Conservation (phyloP, 2,797 vertebrate genomes). For the Numenius phaeopus region DNA sequence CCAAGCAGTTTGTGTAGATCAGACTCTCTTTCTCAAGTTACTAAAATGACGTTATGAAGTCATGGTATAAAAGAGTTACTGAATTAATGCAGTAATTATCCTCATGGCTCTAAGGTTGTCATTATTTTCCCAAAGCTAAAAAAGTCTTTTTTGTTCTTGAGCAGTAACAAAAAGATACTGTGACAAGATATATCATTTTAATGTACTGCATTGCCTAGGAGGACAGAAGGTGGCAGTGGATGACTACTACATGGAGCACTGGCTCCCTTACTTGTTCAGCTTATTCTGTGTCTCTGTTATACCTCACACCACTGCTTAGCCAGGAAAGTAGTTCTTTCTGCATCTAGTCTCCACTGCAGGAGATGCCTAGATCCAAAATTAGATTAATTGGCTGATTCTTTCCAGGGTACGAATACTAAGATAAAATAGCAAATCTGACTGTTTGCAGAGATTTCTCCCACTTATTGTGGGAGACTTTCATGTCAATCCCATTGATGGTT, state of each 20-base stretch:
- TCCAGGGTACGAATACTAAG: not conserved
- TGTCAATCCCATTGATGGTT: not conserved
- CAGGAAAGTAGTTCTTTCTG: not conserved
- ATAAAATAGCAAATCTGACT: not conserved
- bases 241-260: not conserved
- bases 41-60: not conserved
- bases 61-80: not conserved
- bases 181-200: not conserved
- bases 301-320: not conserved
- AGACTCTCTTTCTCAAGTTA: not conserved
- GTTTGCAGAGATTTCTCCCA: not conserved
- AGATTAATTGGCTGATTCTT: not conserved
- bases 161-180: not conserved
- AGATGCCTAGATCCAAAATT: not conserved
- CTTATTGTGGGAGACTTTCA: not conserved
- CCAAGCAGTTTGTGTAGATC: not conserved
- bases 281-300: not conserved
- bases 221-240: conserved; percentile 52
- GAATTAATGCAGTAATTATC: not conserved
- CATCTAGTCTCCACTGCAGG: not conserved
- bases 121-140: not conserved
- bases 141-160: not conserved
- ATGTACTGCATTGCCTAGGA: not conserved
- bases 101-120: not conserved
- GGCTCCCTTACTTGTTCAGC: not conserved